Evolutionary conservation across 2,888 invertebrate species (phyloP), one percentile per base, ranked within the genome.

Genomic region (Muscina levida): DNA sequence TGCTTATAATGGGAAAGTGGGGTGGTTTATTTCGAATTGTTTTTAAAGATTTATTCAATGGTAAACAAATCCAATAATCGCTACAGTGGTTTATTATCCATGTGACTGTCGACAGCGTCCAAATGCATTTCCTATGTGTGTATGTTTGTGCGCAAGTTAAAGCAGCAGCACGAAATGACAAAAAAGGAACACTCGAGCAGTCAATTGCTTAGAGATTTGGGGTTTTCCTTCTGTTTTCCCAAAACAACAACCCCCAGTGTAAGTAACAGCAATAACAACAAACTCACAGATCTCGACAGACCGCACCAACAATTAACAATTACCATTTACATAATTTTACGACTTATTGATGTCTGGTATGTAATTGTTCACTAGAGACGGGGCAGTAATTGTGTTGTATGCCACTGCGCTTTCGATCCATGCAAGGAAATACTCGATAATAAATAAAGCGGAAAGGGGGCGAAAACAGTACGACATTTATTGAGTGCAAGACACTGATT

Each of bases 81-180:
- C 65, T 44, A 66, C 42, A 42, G 42, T 44, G 17, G 11, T 59
- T 31, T 67, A 51, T 67, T 67, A 8, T 31, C 8, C 15, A 10
- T 31, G 51, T 59, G 15, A 53, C 26, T 53, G 44, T 31, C 48
- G 51, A 51, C 15, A 67, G 24, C 48, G 48, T 66, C 71, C 59
- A 44, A 75, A 75, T 67, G 39, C 75, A 79, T 75, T 79, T 74
- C 78, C 71, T 71, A 73, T 17, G 67, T 31, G 37, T 70, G 42
- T 48, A 71, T 57, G 59, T 66, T 4, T 31, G 31, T 71, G 56
- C 44, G 39, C 46, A 56, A 51, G 53, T 42, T n/a, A n/a, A n/a
- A 62, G 39, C 15, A 72, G 66, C 48, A 17, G 39, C 24, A 67
- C 31, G 37, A 13, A 74, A 67, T 71, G 51, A 71, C 75, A 71